These are phyloP conservation scores for Nicator chloris DNA, from an alignment of 2,113 vertebrate species.

Conservation along the genomic window DNA sequence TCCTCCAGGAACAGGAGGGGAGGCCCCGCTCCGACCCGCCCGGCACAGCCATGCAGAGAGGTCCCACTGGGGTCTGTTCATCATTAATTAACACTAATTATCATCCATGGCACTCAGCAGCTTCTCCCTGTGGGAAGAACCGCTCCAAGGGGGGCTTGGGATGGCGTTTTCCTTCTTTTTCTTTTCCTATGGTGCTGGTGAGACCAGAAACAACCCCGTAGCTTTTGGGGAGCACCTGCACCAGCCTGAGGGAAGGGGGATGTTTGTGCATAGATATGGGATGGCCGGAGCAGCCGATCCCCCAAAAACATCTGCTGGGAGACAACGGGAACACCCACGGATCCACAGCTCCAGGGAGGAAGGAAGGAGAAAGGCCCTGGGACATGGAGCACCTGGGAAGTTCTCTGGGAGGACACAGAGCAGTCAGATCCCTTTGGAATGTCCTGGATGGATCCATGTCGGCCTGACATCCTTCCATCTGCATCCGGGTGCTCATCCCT, in stretches of 20 bases:
- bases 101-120: neutral
- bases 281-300: neutral
- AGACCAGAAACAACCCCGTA: neutral
- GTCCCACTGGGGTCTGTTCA: neutral
- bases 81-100: neutral
- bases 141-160: accelerated
- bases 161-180: neutral
- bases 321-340: accelerated
- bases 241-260: neutral
- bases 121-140: neutral
- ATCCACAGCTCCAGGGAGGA: neutral
- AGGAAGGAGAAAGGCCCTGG: neutral
- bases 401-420: neutral
- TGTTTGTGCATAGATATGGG: neutral
- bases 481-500: neutral
- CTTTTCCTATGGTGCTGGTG: neutral
- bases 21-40: accelerated
- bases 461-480: neutral
- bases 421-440: neutral
- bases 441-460: neutral
- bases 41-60: neutral
- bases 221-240: neutral
- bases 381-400: neutral
- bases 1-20: neutral
- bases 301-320: neutral